phyloP scores from a whole-genome alignment of 2,113 vertebrate species.

The Labrus mixtus region DNA sequence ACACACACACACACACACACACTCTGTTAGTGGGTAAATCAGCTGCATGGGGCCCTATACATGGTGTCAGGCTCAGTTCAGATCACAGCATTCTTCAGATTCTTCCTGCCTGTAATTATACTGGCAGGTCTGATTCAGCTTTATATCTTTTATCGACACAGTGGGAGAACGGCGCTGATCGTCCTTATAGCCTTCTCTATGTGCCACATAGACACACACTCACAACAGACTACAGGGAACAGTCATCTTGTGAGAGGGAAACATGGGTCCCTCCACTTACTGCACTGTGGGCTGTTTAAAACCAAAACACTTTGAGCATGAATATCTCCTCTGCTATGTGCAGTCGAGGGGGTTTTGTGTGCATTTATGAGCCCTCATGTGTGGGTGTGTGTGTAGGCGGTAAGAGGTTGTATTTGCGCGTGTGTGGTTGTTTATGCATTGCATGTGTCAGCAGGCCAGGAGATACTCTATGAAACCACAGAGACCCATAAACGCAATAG shows the following conservation, averaged over 20 bases:
- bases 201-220: slow-evolving; percentile 17
- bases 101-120: slow-evolving; percentile 75
- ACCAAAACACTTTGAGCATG: slow-evolving; percentile 31
- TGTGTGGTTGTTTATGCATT: slow-evolving; percentile 52
- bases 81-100: slow-evolving; percentile 78
- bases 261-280: slow-evolving; percentile 23
- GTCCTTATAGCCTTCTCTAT: slow-evolving; percentile 27
- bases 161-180: slow-evolving; percentile 26
- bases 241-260: neutral
- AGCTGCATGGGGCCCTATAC: slow-evolving; percentile 59
- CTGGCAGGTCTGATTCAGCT: slow-evolving; percentile 64
- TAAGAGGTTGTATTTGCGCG: slow-evolving; percentile 53
- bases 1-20: slow-evolving; percentile 7
- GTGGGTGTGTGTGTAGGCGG: slow-evolving; percentile 46
- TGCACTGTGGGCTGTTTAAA: slow-evolving; percentile 18
- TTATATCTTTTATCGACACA: slow-evolving; percentile 50
- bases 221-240: slow-evolving; percentile 5
- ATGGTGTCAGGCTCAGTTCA: slow-evolving; percentile 66
- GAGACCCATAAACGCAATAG: slow-evolving; percentile 71
- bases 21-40: slow-evolving; percentile 50
- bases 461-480: slow-evolving; percentile 63
- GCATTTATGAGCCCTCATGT: slow-evolving; percentile 39
- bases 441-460: slow-evolving; percentile 68
- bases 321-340: slow-evolving; percentile 23
- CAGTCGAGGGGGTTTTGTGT: slow-evolving; percentile 11